Conservation (phyloP, 2,888 invertebrate species). For the Frankliniella intonsa region DNA sequence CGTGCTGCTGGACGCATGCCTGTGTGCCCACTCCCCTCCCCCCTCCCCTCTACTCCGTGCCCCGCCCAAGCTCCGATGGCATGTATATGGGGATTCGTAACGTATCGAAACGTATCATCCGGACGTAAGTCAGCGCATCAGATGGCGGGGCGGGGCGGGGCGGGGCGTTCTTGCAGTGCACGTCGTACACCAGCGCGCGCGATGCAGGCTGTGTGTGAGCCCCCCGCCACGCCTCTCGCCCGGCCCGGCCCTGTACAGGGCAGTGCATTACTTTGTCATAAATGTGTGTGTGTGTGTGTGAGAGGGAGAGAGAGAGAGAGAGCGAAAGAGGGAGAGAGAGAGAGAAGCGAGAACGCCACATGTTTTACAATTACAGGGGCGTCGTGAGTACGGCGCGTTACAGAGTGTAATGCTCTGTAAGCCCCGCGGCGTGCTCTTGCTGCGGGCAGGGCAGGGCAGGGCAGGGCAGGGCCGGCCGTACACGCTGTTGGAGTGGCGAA, state of each 20-base stretch:
- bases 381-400: too few species aligned
- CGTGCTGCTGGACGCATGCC: background rate
- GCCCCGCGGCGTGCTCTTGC: too few species aligned
- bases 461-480: too few species aligned
- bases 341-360: background rate
- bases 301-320: constrained; percentile 2
- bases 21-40: background rate
- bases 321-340: background rate
- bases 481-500: too few species aligned
- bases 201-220: too few species aligned
- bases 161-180: background rate
- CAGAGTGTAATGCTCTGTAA: too few species aligned
- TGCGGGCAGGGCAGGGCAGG: too few species aligned
- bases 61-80: background rate
- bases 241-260: background rate
- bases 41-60: background rate
- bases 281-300: background rate
- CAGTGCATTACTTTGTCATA: background rate
- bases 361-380: too few species aligned
- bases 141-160: background rate
- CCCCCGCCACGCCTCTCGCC: background rate
- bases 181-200: background rate
- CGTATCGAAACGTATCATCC: constrained; percentile 18
- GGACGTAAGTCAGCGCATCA: background rate
- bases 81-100: constrained; percentile 14